A percentile compares a stretch with the other conserved stretches of the same genome.
Conservation (phyloP, 2,888 invertebrate species). For the Pandemis heparana region DNA sequence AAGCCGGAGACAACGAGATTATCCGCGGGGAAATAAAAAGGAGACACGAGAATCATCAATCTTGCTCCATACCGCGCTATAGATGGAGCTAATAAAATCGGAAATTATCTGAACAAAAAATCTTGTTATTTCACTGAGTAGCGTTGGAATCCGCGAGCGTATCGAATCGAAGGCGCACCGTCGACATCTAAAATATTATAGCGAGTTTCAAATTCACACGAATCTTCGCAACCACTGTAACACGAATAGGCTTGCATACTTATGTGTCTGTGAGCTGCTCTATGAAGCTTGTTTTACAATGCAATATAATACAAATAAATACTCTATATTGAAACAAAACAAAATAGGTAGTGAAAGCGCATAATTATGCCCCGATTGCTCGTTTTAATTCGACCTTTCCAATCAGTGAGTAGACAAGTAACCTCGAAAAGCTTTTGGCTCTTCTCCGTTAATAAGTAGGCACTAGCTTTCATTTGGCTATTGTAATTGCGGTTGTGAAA, state of each 20-base stretch:
- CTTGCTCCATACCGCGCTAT: constrained; percentile 63
- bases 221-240: background rate
- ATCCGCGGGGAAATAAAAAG: constrained; percentile 82
- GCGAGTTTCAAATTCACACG: background rate
- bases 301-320: too few relatives aligned
- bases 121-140: constrained; percentile 42
- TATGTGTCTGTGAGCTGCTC: background rate
- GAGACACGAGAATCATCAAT: constrained; percentile 80
- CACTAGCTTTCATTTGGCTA: constrained; percentile 52
- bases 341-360: background rate
- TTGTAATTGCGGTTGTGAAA: constrained; percentile 64
- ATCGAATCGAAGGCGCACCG: constrained; percentile 1
- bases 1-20: constrained; percentile 83
- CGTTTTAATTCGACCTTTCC: background rate
- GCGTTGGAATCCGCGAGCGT: constrained; percentile 23
- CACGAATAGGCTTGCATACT: background rate
- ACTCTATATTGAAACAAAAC: too few relatives aligned
- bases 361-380: background rate
- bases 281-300: background rate
- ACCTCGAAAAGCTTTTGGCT: constrained; percentile 10
- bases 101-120: constrained; percentile 45
- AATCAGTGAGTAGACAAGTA: constrained; percentile 10
- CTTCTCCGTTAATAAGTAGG: constrained; percentile 25
- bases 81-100: constrained; percentile 52
- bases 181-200: constrained; percentile 4